These are phyloP conservation scores for Parthenolecanium corni DNA, from an alignment of 2,888 invertebrate genomes.

Conservation along the genomic window DNA sequence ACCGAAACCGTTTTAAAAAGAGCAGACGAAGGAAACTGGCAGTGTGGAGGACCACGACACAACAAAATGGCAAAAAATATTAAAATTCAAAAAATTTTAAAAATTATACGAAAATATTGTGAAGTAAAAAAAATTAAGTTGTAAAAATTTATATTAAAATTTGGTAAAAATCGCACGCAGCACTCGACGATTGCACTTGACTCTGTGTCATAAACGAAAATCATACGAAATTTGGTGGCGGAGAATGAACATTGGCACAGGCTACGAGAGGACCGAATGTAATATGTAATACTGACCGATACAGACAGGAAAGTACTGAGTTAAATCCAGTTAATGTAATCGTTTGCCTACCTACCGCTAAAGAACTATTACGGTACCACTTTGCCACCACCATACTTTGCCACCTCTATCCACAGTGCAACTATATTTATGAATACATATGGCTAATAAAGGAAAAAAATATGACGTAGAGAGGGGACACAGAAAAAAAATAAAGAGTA, in stretches of 20 bases:
- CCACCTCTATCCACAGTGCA: neutral
- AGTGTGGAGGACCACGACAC: slow-evolving; percentile 18
- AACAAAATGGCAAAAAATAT: too few species aligned
- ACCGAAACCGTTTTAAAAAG: slow-evolving; percentile 19
- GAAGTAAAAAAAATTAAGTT: too few species aligned
- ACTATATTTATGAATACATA: too few species aligned
- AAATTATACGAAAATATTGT: too few species aligned
- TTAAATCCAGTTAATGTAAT: slow-evolving; percentile 26
- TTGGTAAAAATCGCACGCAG: slow-evolving; percentile 13
- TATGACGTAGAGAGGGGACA: too few species aligned
- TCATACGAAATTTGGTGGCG: too few species aligned
- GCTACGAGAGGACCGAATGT: slow-evolving; percentile 13
- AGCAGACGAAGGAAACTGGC: slow-evolving; percentile 4
- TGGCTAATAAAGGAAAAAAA: too few species aligned
- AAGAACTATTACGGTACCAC: slow-evolving; percentile 13
- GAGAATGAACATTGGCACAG: slow-evolving; percentile 17
- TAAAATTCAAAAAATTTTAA: too few species aligned
- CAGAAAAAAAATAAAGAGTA: too few species aligned
- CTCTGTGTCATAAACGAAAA: too few species aligned
- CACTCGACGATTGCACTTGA: slow-evolving; percentile 18
- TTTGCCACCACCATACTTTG: neutral
- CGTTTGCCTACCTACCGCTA: slow-evolving; percentile 10
- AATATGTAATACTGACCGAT: neutral
- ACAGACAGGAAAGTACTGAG: slow-evolving; percentile 27
- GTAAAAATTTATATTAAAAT: too few species aligned